phyloP scores from a whole-genome alignment of 2,113 vertebrate genomes.

The Erpornis zantholeuca region DNA sequence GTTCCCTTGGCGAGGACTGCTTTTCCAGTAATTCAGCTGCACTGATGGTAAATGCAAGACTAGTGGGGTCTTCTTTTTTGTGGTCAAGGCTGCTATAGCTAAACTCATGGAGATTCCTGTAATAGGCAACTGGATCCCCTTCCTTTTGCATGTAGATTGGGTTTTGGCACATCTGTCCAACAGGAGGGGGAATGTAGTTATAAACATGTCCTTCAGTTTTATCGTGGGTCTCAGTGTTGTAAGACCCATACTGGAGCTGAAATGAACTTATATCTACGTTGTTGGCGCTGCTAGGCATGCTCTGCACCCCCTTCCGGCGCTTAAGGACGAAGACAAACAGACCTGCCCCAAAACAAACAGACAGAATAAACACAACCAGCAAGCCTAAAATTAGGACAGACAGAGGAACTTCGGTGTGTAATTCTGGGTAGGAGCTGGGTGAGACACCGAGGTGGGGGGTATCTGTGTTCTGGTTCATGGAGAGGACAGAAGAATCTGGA shows the following conservation, averaged over 20 bases:
- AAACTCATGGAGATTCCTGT: constrained; percentile 91
- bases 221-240: constrained; percentile 81
- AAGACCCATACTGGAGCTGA: constrained; percentile 94
- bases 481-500: constrained; percentile 76
- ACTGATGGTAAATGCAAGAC: constrained; percentile 90
- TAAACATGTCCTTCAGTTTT: constrained; percentile 92
- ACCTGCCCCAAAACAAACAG: constrained; percentile 94
- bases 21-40: constrained; percentile 90
- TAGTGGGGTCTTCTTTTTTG: constrained; percentile 81
- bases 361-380: constrained; percentile 95
- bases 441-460: constrained; percentile 69
- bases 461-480: constrained; percentile 81
- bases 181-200: constrained; percentile 91
- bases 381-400: constrained; percentile 96
- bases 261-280: constrained; percentile 92
- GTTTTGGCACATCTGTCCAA: constrained; percentile 98
- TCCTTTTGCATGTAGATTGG: constrained; percentile 98
- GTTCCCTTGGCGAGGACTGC: constrained; percentile 76
- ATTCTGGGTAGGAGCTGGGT: constrained; percentile 82
- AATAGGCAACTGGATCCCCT: constrained; percentile 88
- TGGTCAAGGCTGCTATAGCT: constrained; percentile 83
- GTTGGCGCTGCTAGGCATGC: constrained; percentile 82
- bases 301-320: constrained; percentile 87
- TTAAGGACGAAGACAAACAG: constrained; percentile 96
- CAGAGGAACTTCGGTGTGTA: constrained; percentile 90